Evolutionary conservation across 2,888 invertebrate genomes (phyloP), one percentile per base, ranked within the genome.

Genomic region (Timema podura): DNA sequence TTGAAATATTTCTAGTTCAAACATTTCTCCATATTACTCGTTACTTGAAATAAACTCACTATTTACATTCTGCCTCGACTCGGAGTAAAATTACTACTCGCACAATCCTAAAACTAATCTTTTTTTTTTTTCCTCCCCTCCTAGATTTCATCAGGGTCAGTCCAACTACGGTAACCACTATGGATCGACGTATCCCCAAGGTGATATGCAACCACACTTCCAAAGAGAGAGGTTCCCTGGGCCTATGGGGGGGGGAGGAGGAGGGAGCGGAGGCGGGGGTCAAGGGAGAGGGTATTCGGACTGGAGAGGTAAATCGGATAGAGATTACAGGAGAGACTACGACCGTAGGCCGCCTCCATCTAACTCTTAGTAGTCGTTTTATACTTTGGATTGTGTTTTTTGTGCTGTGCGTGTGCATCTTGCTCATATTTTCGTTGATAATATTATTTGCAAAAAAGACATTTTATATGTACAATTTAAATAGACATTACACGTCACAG

Each of bases 301-400:
- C 46, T 73, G 72, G 67, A 65, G 73, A 16, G 73, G 71, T 30
- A 66, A 68, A 6, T 78, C 80, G 11, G 81, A 79, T 73, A 79
- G 82, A 71, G 82, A 83, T 70, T 82, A 82, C 71, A 77, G 88
- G 71, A 81, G 88, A 72, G 89, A 89, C 76, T 88, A 88, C 76
- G 89, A 89, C 77, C 83, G 88, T 72, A 84, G 88, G 74, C 88
- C 88, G 72, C 75, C 76, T 10, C 87, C 88, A 47, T 72, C 75
- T 30, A 75, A 74, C 68, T 74, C 75, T 54, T 76, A 75, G 73
- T 73, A 71, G 68, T 71, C 66, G 16, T 59, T 9, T 45, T 48
- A 30, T 48, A 48, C 49, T 48, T 64, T 48, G 30, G 47, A 61
- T 64, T 64, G 47, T 47, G 61, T 11, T 15, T 46, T 44, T 45